Percentiles rank a stretch among this genome's conserved stretches.
Evolutionary conservation across 2,888 invertebrate species (phyloP).

Genomic region (Drosophila bunnanda): DNA sequence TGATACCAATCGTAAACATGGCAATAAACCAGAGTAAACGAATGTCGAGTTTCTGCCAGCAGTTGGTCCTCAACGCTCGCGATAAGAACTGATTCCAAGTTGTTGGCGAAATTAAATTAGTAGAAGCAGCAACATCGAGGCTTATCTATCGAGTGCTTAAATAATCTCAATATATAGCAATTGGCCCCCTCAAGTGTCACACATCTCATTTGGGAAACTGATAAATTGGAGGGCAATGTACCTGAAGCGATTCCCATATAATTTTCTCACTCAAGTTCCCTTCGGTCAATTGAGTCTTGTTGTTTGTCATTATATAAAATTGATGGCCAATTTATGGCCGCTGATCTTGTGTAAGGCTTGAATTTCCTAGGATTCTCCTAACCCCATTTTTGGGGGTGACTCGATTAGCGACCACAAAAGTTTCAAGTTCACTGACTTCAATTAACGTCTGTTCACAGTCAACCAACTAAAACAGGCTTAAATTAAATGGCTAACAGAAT

Average conservation of each 20-base stretch:
- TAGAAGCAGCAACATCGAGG: constrained; percentile 9
- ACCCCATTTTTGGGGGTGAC: constrained; percentile 25
- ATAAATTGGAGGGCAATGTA: constrained; percentile 34
- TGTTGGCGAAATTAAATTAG: constrained; percentile 35
- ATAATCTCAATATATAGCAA: constrained; percentile 10
- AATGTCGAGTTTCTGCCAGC: constrained; percentile 15
- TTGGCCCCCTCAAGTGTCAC: constrained; percentile 6
- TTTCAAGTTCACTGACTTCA: constrained; percentile 64
- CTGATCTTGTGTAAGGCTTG: neutral
- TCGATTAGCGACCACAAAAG: constrained; percentile 24
- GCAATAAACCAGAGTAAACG: constrained; percentile 41
- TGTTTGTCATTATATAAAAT: constrained; percentile 15
- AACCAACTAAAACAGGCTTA: constrained; percentile 43
- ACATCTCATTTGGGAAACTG: constrained; percentile 22
- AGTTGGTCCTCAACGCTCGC: constrained; percentile 16
- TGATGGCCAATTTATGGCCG: constrained; percentile 6
- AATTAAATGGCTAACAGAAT: constrained; percentile 46
- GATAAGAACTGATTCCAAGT: constrained; percentile 44
- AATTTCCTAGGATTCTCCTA: constrained; percentile 12
- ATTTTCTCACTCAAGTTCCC: constrained; percentile 15
- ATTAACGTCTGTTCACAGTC: constrained; percentile 29
- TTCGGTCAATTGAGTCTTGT: constrained; percentile 26
- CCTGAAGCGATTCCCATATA: constrained; percentile 15
- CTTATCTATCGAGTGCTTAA: constrained; percentile 37
- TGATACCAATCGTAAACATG: constrained; percentile 52